These are phyloP conservation scores for Platygyra sinensis DNA, from an alignment of 64 coral and sea anemone species.

Conservation along the genomic window DNA sequence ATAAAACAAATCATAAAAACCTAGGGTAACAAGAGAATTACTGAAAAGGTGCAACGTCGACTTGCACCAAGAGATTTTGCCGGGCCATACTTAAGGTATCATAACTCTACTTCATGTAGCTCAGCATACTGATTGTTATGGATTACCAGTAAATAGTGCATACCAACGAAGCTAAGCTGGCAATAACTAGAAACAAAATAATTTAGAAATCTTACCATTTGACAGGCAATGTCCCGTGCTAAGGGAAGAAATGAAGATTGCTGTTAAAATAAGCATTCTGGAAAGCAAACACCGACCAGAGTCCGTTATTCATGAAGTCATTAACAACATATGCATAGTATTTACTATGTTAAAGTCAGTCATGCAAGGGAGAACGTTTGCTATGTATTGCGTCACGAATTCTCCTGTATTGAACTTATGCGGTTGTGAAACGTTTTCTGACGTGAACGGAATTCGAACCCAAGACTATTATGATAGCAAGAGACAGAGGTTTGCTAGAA, in stretches of 20 bases:
- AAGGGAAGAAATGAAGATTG: neutral
- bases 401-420: no score
- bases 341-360: no score
- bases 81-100: neutral
- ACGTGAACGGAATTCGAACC: no score
- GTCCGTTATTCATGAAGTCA: neutral
- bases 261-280: neutral
- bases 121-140: no score
- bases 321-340: no score
- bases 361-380: no score
- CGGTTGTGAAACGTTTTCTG: no score
- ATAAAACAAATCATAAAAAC: neutral
- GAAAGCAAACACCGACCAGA: neutral
- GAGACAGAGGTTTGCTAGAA: no score
- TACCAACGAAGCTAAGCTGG: neutral
- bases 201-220: conserved; percentile 11
- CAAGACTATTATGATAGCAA: no score
- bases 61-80: neutral
- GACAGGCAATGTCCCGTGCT: neutral
- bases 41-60: neutral
- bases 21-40: neutral
- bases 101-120: no score
- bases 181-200: neutral
- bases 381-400: no score
- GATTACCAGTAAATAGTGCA: no score